These are phyloP conservation scores for Dromas ardeola DNA, from an alignment of 2,113 vertebrate genomes.

Conservation along the genomic window DNA sequence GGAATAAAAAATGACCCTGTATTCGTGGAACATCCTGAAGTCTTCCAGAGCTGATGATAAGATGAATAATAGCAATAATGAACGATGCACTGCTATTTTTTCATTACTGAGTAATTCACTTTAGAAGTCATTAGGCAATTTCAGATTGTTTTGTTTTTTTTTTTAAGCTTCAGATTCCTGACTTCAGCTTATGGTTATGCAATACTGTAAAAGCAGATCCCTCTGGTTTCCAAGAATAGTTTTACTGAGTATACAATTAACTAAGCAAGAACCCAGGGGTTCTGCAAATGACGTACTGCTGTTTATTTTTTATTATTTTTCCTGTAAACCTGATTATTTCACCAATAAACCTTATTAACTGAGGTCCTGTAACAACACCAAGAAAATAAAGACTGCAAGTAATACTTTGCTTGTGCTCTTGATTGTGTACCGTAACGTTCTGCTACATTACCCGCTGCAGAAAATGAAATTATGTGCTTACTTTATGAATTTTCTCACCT, in stretches of 20 bases:
- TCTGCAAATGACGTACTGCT: background rate
- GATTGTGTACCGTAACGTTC: background rate
- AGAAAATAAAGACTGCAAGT: background rate
- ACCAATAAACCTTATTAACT: constrained; percentile 8
- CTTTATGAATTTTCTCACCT: constrained; percentile 7
- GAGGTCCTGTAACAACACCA: background rate
- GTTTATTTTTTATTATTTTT: background rate
- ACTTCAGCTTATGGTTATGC: background rate
- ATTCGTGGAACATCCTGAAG: constrained; percentile 19
- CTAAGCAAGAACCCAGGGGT: background rate
- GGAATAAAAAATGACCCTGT: background rate
- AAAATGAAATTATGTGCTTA: constrained; percentile 36
- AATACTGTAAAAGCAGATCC: background rate
- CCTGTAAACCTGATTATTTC: background rate
- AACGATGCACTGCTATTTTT: background rate
- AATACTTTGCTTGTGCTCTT: background rate
- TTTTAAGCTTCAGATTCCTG: background rate
- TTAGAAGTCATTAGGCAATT: constrained; percentile 23
- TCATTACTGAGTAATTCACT: constrained; percentile 15
- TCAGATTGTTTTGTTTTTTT: background rate
- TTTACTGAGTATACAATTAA: constrained; percentile 11
- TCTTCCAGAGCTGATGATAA: background rate
- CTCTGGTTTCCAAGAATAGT: constrained; percentile 31
- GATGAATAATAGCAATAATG: background rate
- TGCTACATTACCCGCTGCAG: background rate